Percentiles rank a stretch among this genome's conserved stretches.
Conservation (phyloP, 2,113 vertebrate genomes). For the Phodopus roborovskii region DNA sequence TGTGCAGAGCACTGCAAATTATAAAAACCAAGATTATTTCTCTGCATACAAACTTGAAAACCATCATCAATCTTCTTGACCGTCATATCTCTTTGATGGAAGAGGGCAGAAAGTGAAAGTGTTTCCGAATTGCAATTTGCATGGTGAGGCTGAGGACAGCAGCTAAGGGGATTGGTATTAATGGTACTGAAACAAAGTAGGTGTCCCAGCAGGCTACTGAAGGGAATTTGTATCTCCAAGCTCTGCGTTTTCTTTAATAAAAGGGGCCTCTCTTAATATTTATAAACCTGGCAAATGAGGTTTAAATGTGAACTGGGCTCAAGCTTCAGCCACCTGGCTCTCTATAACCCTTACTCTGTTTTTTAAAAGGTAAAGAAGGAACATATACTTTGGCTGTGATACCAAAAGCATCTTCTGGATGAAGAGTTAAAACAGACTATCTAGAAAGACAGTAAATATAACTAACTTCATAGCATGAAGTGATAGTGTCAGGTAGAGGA, state of each 20-base stretch:
- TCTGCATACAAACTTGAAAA: slow-evolving; percentile 53
- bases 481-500: background rate
- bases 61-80: slow-evolving; percentile 67
- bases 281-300: background rate
- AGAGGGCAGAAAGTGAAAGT: slow-evolving; percentile 33
- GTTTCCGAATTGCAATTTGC: slow-evolving; percentile 69
- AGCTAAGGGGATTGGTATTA: slow-evolving; percentile 50
- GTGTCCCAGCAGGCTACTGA: background rate
- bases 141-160: slow-evolving; percentile 17
- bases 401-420: slow-evolving; percentile 7
- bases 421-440: slow-evolving; percentile 42
- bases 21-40: slow-evolving; percentile 66
- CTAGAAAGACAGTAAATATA: background rate
- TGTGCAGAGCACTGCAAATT: slow-evolving; percentile 38
- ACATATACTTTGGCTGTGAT: background rate
- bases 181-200: slow-evolving; percentile 41
- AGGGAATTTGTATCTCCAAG: slow-evolving; percentile 40
- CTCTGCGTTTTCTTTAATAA: background rate
- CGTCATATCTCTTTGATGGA: slow-evolving; percentile 62
- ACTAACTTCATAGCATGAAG: background rate
- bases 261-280: slow-evolving; percentile 15
- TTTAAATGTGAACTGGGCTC: slow-evolving; percentile 45
- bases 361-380: slow-evolving; percentile 34
- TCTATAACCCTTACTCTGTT: slow-evolving; percentile 19
- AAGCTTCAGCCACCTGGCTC: slow-evolving; percentile 32